These are phyloP conservation scores for Siniperca chuatsi DNA, from an alignment of 2,113 vertebrate species.

Conservation along the genomic window DNA sequence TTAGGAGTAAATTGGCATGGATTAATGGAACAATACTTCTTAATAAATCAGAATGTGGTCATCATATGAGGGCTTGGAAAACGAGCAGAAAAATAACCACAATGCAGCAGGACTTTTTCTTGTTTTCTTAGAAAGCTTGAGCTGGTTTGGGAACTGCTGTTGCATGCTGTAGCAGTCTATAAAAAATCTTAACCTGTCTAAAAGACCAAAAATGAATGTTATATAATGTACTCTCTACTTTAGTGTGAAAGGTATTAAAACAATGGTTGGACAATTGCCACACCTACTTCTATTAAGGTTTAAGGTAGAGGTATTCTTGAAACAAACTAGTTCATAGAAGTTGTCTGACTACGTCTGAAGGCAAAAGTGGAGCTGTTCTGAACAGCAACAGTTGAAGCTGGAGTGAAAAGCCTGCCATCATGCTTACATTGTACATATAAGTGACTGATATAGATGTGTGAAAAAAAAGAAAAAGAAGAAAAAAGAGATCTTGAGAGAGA, in stretches of 20 bases:
- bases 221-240: too few relatives aligned
- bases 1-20: constrained; percentile 18
- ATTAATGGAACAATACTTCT: constrained; percentile 26
- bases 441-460: not conserved
- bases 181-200: not conserved
- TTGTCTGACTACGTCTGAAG: not conserved
- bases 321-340: not conserved
- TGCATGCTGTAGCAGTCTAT: not conserved
- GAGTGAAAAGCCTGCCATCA: not conserved
- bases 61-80: not conserved
- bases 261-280: too few relatives aligned
- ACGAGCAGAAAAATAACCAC: not conserved
- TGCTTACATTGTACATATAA: not conserved
- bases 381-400: too few relatives aligned
- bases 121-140: not conserved
- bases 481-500: not conserved
- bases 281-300: too few relatives aligned
- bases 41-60: constrained; percentile 34
- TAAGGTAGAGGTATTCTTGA: not conserved
- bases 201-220: not conserved
- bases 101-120: too few relatives aligned
- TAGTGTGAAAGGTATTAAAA: too few relatives aligned
- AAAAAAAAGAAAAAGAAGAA: not conserved
- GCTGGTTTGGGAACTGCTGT: not conserved
- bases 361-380: not conserved